phyloP scores from a whole-genome alignment of 2,888 invertebrate species.

The Hylaea fasciaria region DNA sequence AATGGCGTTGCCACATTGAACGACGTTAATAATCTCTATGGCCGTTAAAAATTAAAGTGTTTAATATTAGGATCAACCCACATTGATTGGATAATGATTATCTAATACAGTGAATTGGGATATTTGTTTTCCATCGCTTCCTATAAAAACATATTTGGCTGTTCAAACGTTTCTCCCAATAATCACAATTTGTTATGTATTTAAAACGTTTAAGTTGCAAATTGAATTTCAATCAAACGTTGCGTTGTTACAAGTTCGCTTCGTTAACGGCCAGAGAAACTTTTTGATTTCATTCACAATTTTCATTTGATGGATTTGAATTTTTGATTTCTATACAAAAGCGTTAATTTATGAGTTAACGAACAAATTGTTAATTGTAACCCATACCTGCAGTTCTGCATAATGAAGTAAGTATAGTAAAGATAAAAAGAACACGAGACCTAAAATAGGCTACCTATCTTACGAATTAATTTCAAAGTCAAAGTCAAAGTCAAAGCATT shows the following conservation, averaged over 20 bases:
- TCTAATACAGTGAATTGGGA: no score
- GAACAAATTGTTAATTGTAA: no score
- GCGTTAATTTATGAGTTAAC: not conserved
- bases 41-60: no score
- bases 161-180: constrained; percentile 1
- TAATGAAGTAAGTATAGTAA: no score
- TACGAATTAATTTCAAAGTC: constrained; percentile 13
- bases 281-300: constrained; percentile 57
- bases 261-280: constrained; percentile 46
- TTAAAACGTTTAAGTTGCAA: constrained; percentile 29
- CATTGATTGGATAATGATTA: no score
- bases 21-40: no score
- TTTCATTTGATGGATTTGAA: constrained; percentile 56
- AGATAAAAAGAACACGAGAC: no score
- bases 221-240: constrained; percentile 40
- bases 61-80: no score
- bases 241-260: constrained; percentile 42
- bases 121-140: constrained; percentile 5
- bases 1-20: no score
- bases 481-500: no score
- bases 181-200: constrained; percentile 25
- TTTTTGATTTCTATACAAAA: constrained; percentile 50
- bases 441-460: no score
- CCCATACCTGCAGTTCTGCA: no score
- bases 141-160: not conserved